These are phyloP conservation scores for Meloidogyne floridensis DNA, from an alignment of 1,140 invertebrate genomes.

Conservation along the genomic window DNA sequence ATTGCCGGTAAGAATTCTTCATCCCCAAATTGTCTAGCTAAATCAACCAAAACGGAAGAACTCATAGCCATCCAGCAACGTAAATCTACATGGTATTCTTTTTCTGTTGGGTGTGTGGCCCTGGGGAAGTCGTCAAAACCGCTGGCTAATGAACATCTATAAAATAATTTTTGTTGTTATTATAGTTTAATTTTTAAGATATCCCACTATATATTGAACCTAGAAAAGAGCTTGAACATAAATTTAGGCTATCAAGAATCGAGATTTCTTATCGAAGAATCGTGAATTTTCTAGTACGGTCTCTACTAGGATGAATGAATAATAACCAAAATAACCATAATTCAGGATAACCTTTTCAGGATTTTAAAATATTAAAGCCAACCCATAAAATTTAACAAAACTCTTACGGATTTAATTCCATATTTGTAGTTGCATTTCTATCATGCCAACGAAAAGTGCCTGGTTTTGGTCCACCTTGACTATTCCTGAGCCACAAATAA, in stretches of 20 bases:
- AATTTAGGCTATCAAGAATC: no score
- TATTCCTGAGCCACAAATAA: constrained; percentile 93
- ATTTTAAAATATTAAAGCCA: no score
- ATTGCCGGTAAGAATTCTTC: constrained; percentile 34
- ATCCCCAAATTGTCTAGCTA: constrained; percentile 71
- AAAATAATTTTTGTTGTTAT: not conserved
- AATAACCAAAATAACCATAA: no score
- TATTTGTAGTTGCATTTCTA: constrained; percentile 74
- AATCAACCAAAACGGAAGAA: constrained; percentile 77
- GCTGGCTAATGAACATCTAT: constrained; percentile 79
- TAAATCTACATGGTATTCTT: constrained; percentile 90
- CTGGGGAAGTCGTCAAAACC: constrained; percentile 96
- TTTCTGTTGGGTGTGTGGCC: constrained; percentile 85
- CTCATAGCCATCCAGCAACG: constrained; percentile 93
- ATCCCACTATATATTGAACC: no score
- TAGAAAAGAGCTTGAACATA: no score
- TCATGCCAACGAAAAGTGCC: constrained; percentile 75
- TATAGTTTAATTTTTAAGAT: not conserved
- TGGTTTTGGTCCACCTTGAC: constrained; percentile 78
- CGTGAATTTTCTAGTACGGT: no score
- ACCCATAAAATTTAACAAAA: no score
- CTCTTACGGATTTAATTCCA: constrained; percentile 84
- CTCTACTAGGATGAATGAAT: no score
- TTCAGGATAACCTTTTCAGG: no score
- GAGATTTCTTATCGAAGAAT: no score